Evolutionary conservation across 2,113 vertebrate genomes (phyloP).

Genomic region (Sitta europaea): DNA sequence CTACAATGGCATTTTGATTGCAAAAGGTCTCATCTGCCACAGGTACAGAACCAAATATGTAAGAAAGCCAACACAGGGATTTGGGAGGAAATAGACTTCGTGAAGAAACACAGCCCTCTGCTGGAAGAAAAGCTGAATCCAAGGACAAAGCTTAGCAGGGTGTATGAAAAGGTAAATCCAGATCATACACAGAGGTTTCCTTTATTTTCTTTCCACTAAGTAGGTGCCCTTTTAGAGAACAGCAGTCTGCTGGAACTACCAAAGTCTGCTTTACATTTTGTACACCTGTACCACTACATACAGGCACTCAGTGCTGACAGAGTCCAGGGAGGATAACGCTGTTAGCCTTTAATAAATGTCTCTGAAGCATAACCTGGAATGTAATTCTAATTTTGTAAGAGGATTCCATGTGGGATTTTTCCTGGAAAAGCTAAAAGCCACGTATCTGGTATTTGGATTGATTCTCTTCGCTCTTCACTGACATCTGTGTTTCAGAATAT

Average conservation of each 20-base stretch:
- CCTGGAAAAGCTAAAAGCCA: neutral
- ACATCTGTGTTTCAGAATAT: neutral
- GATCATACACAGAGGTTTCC: neutral
- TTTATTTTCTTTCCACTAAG: neutral
- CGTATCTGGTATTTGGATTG: neutral
- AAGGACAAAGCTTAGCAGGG: conserved; percentile 45
- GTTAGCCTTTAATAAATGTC: neutral
- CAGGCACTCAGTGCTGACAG: no score
- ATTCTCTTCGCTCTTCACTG: neutral
- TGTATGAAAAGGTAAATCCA: conserved; percentile 68
- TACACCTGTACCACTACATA: rapidly evolving
- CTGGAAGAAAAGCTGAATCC: conserved; percentile 74
- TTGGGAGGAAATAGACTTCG: conserved; percentile 69
- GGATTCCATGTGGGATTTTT: neutral
- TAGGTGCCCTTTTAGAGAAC: neutral
- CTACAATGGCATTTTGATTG: conserved; percentile 72
- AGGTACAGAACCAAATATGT: conserved; percentile 49
- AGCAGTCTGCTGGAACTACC: neutral
- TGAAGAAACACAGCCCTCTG: conserved; percentile 74
- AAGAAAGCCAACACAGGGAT: conserved; percentile 65
- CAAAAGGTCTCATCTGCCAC: conserved; percentile 36
- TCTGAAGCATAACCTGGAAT: neutral
- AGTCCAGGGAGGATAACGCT: neutral
- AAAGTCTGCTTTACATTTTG: neutral
- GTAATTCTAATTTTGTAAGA: neutral